These are phyloP conservation scores for Drosophila dunni DNA, from an alignment of 1,140 invertebrate genomes.

Conservation along the genomic window DNA sequence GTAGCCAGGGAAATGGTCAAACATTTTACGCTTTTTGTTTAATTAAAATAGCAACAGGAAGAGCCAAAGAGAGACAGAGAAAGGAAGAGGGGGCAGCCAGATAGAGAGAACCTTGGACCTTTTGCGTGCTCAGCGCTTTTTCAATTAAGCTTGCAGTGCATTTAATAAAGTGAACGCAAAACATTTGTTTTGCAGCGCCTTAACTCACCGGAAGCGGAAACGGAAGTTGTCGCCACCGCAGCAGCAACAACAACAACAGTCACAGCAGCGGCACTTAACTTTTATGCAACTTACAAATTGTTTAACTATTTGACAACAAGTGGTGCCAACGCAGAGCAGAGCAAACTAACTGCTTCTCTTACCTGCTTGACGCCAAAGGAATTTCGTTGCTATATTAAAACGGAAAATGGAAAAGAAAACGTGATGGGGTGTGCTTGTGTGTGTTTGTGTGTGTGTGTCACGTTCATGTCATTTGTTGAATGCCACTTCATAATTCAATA, in stretches of 20 bases:
- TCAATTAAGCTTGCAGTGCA: constrained; percentile 74
- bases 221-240: constrained; percentile 37
- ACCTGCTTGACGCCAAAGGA: constrained; percentile 46
- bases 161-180: constrained; percentile 58
- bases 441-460: constrained; percentile 53
- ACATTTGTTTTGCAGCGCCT: constrained; percentile 20
- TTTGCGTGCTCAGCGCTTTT: constrained; percentile 60
- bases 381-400: constrained; percentile 54
- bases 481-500: constrained; percentile 84
- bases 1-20: constrained; percentile 58
- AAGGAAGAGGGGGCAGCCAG: neutral
- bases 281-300: constrained; percentile 11
- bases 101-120: constrained; percentile 17
- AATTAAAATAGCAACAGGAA: constrained; percentile 80
- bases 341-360: neutral
- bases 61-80: neutral
- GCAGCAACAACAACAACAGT: neutral
- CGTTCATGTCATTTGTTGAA: constrained; percentile 72
- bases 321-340: constrained; percentile 5
- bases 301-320: constrained; percentile 6
- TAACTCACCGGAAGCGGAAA: constrained; percentile 14
- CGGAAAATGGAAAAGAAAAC: constrained; percentile 23
- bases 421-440: constrained; percentile 11
- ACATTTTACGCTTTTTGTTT: constrained; percentile 81
- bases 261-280: neutral